Percentiles rank a stretch among this genome's conserved stretches.
phyloP scores from a whole-genome alignment of 2,797 vertebrate genomes.

The Cossypha heuglini region DNA sequence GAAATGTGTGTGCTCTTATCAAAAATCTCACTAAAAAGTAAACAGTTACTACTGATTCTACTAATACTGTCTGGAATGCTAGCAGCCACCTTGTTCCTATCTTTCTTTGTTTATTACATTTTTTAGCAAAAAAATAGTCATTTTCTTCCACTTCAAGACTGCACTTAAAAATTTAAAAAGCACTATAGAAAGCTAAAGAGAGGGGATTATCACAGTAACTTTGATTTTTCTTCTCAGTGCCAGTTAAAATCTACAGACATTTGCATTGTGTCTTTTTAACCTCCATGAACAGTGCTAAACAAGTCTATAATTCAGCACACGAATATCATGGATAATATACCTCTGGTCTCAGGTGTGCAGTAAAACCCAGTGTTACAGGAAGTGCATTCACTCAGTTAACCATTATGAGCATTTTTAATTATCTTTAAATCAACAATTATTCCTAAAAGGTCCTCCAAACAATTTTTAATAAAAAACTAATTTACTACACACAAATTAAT shows the following conservation, averaged over 20 bases:
- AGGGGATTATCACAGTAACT: not conserved
- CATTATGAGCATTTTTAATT: slow-evolving; percentile 33
- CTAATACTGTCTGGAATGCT: not conserved
- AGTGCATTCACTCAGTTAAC: slow-evolving; percentile 2
- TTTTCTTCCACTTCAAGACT: not conserved
- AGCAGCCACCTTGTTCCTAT: not conserved
- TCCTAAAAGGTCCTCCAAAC: slow-evolving; percentile 27
- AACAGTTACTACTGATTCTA: not conserved
- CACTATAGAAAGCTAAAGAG: not conserved
- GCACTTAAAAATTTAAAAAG: not conserved
- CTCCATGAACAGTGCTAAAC: not conserved
- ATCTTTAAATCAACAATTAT: slow-evolving; percentile 57
- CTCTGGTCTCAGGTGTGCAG: slow-evolving; percentile 17
- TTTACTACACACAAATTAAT: slow-evolving; percentile 48
- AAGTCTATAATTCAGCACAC: not conserved
- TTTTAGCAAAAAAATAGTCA: not conserved
- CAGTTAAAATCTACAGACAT: not conserved
- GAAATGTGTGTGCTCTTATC: not conserved
- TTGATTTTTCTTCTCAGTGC: not conserved
- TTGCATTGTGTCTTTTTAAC: not conserved
- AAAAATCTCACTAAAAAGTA: not conserved
- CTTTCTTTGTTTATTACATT: not conserved
- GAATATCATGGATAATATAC: not conserved
- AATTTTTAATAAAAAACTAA: slow-evolving; percentile 40
- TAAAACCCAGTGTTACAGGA: slow-evolving; percentile 27